A percentile compares a stretch with the other conserved stretches of the same genome.
These are phyloP conservation scores for Monopterus albus DNA, from an alignment of 2,113 vertebrate species.

Conservation along the genomic window DNA sequence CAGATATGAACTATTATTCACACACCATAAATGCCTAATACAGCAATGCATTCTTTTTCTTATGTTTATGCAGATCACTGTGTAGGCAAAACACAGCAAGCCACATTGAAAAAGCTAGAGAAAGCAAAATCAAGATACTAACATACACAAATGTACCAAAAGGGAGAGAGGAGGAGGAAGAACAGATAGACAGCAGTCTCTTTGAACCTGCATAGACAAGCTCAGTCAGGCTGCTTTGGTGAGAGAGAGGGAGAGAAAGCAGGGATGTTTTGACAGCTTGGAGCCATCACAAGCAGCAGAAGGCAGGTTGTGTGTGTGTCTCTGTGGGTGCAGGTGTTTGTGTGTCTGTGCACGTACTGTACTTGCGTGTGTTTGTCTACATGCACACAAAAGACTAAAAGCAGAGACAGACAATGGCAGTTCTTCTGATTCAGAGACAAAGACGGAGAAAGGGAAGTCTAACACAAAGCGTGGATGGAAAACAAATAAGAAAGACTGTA, in stretches of 20 bases:
- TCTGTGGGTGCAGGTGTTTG: slow-evolving; percentile 26
- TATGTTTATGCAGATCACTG: neutral
- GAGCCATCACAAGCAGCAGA: slow-evolving; percentile 79
- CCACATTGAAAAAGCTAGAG: neutral
- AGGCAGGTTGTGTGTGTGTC: slow-evolving; percentile 60
- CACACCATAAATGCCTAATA: neutral
- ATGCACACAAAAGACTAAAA: slow-evolving; percentile 58
- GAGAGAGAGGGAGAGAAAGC: slow-evolving; percentile 63
- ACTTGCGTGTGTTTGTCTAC: slow-evolving; percentile 23
- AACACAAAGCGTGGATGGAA: slow-evolving; percentile 48
- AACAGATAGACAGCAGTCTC: slow-evolving; percentile 59
- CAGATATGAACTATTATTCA: neutral
- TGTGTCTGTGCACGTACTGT: slow-evolving; percentile 28
- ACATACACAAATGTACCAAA: slow-evolving; percentile 40
- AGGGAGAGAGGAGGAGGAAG: slow-evolving; percentile 7
- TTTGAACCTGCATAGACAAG: slow-evolving; percentile 75
- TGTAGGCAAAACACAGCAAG: slow-evolving; percentile 19
- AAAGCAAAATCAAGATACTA: slow-evolving; percentile 47
- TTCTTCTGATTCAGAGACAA: slow-evolving; percentile 66
- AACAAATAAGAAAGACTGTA: slow-evolving; percentile 20
- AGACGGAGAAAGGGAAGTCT: slow-evolving; percentile 33
- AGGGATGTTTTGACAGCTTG: slow-evolving; percentile 81
- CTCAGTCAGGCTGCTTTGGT: slow-evolving; percentile 67
- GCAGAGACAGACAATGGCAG: slow-evolving; percentile 59
- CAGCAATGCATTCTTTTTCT: neutral